Evolutionary conservation across 2,888 invertebrate genomes (phyloP), one percentile per base, ranked within the genome.

Genomic region (Synergus gifuensis): DNA sequence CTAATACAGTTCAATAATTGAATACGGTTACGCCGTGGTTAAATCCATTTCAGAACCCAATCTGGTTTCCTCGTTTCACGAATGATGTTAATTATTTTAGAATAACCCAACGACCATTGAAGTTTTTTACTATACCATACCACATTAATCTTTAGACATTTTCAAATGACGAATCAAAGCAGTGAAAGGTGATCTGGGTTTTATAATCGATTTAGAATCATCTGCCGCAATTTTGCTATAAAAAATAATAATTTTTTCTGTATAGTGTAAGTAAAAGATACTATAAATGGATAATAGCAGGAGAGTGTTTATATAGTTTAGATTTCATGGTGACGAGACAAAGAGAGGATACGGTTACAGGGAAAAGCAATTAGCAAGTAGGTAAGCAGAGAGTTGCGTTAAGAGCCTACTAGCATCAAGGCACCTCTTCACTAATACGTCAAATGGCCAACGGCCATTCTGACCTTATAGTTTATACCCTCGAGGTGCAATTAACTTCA

Each of bases 301-400:
- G 36, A 69, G 73, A 36, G 49, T 11, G 73, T 40, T 40, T 36
- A n/a, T 49, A 49, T 54, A 40, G 54, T 36, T 73, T 54, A 73
- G 36, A 36, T 73, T 73, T 54, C 54, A n/a, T 4, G 73, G 11
- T 40, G 73, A 73, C 16, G 73, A 54, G 73, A 36, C 36, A 54
- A 73, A 73, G 49, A 36, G 49, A 54, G 36, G 73, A 73, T 73
- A 49, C 12, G 49, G 73, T 73, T 73, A 73, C 73, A 73, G 73
- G 54, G 18, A 36, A 73, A 73, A 73, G 49, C 73, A 73, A 73
- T 73, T 73, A 73, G 73, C 54, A 73, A 73, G 73, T 73, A 54
- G 54, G 40, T 73, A 54, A 73, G 40, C 54, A 73, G 49, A 46
- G 73, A 73, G 54, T 40, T 28, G 36, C 54, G 73, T 73, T 73